Percentiles rank a stretch among this genome's conserved stretches.
Conservation (phyloP, 2,113 vertebrate genomes). For the Triplophysa siluroides region DNA sequence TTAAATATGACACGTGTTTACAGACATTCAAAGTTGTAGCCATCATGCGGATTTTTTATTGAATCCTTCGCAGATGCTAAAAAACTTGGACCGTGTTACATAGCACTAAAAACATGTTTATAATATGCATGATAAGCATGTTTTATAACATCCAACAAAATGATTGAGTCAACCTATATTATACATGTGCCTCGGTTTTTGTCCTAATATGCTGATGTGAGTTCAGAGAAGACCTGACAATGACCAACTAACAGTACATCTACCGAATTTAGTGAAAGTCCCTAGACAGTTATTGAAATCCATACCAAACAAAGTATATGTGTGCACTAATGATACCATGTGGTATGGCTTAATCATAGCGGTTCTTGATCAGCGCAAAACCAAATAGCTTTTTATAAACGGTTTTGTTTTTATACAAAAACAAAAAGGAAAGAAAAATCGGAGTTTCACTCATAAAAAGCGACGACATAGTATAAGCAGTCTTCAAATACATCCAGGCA, state of each 20-base stretch:
- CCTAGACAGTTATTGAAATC: constrained; percentile 61
- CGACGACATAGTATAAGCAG: constrained; percentile 54
- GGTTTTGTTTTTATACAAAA: constrained; percentile 49
- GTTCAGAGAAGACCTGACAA: constrained; percentile 43
- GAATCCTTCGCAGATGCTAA: constrained; percentile 70
- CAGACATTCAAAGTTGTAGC: constrained; percentile 39
- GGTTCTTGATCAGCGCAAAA: constrained; percentile 56
- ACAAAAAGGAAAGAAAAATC: constrained; percentile 57
- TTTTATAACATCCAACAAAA: constrained; percentile 64
- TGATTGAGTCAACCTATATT: constrained; percentile 58
- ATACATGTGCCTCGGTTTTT: constrained; percentile 55
- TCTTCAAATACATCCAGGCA: constrained; percentile 60
- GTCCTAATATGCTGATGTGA: constrained; percentile 2
- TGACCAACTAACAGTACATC: constrained; percentile 9
- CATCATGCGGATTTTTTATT: constrained; percentile 75
- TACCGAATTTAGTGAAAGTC: constrained; percentile 64
- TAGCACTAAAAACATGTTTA: constrained; percentile 74
- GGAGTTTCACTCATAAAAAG: constrained; percentile 55
- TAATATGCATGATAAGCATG: constrained; percentile 62
- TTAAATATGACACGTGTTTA: not conserved
- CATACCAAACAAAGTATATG: constrained; percentile 48
- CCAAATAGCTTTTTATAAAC: constrained; percentile 37
- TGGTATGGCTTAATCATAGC: constrained; percentile 58
- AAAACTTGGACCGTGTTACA: constrained; percentile 76
- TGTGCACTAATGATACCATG: constrained; percentile 60